Base-by-base conservation (phyloP, 2,797 vertebrate genomes). In the Brachymystax lenok region DNA sequence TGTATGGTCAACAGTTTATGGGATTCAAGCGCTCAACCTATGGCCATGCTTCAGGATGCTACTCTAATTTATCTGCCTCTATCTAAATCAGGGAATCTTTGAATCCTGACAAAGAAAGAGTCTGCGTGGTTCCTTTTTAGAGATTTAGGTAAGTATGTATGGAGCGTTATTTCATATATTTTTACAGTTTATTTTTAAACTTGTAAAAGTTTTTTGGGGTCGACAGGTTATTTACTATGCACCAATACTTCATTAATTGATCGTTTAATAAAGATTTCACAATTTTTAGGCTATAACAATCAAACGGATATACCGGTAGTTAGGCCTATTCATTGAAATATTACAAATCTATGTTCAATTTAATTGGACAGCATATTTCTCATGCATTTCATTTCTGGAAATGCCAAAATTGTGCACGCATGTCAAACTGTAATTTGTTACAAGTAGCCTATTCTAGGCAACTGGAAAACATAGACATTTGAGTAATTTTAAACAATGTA, bases 111-210 rank as follows among this genome's bases (percentile, higher is more conserved):
- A 90, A 79, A 87, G 86, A 90, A 85, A 91, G 88, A 93, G 84
- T 79, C 84, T 87, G 83, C 86, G 90, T 85, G 92, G 89, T 92
- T 91, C 91, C 92, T 84, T 90, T 63, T 86, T 81, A 84, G 90
- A 90, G 87, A 91, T 79, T 78, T 92, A 95, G 95, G 96, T 97
- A 94, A 94, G 95, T 94, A 84, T 77, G 70, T 76, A 84, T 87
- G 86, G 89, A 88, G 89, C 81, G 92, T 88, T 80, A 82, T 92
- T 90, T 91, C 89, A 50, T 75, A 33, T 78, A 40, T 17, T 56
- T 69, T 54, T 8, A 3, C 3, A 19, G 56, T 30, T 64, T 24
- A 54, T 16, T 14, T 54, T 79, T 74, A 61, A 56, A 59, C 8
- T n/a, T 17, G 54, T 27, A 33, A 1, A 16, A 2, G 27, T 28